Base-by-base conservation (phyloP, 2,888 invertebrate species). In the Oligia latruncula region DNA sequence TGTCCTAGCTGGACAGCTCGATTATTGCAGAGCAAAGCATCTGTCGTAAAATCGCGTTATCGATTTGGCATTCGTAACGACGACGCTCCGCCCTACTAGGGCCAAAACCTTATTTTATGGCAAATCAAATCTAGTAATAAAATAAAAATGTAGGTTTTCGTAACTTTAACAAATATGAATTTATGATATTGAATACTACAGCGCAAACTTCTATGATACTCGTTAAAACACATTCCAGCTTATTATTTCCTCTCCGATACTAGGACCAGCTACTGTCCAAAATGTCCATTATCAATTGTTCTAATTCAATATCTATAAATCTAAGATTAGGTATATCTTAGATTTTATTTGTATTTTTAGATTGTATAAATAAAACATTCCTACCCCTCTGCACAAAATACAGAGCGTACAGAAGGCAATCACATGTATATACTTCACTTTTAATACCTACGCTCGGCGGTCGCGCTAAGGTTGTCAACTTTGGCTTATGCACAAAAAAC, bases 261-360 rank as follows among this genome's bases (percentile, higher is more conserved):
- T 49, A 62, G 71, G 70, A 75, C 66, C 58, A 52, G 60, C 35
- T 35, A 66, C 73, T 72, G 83, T 78, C 77, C 77, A 78, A 78
- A 78, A 64, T 76, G 77, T 86, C 80, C 79, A 78, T 77, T 80
- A 70, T 46, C 23, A 65, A 75, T 40, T 78, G 71, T 76, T 82
- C n/a, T 65, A 82, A 79, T 74, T 43, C 20, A 80, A 40, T 82
- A 71, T 78, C 23, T 78, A 55, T 20, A 62, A 74, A 49, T 43
- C 2, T 71, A 75, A 74, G n/a, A 49, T 49, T 49, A 49, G 49
- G 49, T 49, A 49, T 13, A 49, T 49, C 49, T 49, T 49, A 49
- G 13, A 49, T 49, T 49, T 49, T 49, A 49, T 49, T 49, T 49
- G 49, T 49, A 49, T 13, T 49, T 49, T 49, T 49, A 49, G 49